A percentile compares a stretch with the other conserved stretches of the same genome.
phyloP scores from a whole-genome alignment of 2,888 invertebrate genomes.

The Margaritifera margaritifera region DNA sequence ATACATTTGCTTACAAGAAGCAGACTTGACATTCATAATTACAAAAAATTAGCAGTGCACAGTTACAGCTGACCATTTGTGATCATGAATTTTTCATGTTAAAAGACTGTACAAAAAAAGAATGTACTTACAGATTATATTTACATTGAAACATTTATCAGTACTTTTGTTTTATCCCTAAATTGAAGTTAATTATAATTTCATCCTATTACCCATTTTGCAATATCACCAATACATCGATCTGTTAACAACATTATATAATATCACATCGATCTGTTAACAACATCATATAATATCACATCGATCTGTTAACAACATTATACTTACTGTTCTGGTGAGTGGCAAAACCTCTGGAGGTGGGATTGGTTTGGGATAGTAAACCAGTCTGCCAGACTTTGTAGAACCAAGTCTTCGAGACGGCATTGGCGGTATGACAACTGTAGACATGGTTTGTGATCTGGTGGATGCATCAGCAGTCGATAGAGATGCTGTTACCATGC shows the following conservation, averaged over 20 bases:
- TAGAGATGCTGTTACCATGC: constrained; percentile 36
- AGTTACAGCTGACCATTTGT: too few species aligned
- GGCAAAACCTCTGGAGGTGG: constrained; percentile 67
- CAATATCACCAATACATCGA: background rate
- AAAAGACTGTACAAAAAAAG: too few species aligned
- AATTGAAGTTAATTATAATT: too few species aligned
- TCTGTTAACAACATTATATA: constrained; percentile 2
- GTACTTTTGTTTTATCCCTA: too few species aligned
- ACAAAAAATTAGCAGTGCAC: too few species aligned
- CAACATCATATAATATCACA: constrained; percentile 1
- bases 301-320: background rate
- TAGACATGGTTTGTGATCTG: constrained; percentile 30
- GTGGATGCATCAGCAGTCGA: constrained; percentile 32
- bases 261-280: background rate
- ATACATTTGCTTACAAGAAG: too few species aligned
- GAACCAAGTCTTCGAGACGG: constrained; percentile 38
- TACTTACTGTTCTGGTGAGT: constrained; percentile 64
- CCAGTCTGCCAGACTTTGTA: constrained; percentile 52
- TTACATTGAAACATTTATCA: too few species aligned
- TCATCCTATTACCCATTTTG: too few species aligned
- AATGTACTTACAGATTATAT: too few species aligned
- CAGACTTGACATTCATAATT: too few species aligned
- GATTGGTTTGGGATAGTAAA: constrained; percentile 69
- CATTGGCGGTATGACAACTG: constrained; percentile 26
- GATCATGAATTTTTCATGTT: too few species aligned